These are phyloP conservation scores for Leucophora obtusa DNA, from an alignment of 2,888 invertebrate species.

Conservation along the genomic window DNA sequence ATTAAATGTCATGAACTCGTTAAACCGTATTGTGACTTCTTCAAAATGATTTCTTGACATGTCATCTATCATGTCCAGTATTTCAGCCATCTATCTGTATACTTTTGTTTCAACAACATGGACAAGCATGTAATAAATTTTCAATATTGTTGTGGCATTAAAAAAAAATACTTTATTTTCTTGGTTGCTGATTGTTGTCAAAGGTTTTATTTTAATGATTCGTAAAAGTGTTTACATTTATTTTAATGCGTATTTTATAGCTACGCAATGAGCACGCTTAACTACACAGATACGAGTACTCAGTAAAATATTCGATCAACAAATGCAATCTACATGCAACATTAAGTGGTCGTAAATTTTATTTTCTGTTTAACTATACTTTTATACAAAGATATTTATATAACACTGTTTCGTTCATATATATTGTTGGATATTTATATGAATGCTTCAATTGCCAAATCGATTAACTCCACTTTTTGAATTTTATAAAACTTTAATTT, in stretches of 20 bases:
- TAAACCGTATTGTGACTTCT: slow-evolving; percentile 46
- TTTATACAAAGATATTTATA: neutral
- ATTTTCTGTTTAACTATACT: neutral
- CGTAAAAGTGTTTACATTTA: slow-evolving; percentile 63
- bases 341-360: slow-evolving; percentile 3
- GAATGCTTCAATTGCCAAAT: too few relatives aligned
- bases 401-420: neutral
- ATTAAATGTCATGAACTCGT: slow-evolving; percentile 52
- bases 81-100: neutral
- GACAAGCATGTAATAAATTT: slow-evolving; percentile 10
- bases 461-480: too few relatives aligned
- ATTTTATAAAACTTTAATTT: too few relatives aligned
- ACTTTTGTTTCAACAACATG: neutral
- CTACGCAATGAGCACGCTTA: slow-evolving; percentile 2
- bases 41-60: slow-evolving; percentile 48
- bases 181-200: slow-evolving; percentile 21
- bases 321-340: neutral
- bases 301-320: neutral
- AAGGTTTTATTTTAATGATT: slow-evolving; percentile 62
- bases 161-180: neutral
- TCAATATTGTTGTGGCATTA: neutral
- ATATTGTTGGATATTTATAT: neutral
- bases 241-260: slow-evolving; percentile 50
- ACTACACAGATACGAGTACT: neutral
- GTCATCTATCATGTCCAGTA: slow-evolving; percentile 44